Evolutionary conservation across 1,140 invertebrate species (phyloP), one percentile per base, ranked within the genome.

Genomic region (Drosophila azteca): DNA sequence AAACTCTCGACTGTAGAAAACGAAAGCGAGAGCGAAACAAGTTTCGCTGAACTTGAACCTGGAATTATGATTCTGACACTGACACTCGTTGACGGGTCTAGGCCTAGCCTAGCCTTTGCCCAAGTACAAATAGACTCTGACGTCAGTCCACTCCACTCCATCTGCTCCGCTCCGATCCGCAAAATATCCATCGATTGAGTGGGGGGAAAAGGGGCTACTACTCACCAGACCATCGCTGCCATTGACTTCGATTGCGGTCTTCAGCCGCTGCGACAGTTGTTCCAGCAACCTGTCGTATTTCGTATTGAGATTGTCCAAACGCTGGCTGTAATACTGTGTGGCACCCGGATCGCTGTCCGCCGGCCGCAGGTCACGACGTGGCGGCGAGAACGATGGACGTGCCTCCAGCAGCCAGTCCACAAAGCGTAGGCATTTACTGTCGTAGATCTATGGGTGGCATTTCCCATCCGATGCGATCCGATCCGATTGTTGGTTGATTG

Each of bases 301-400:
- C 61, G 94, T 94, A 92, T 98, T 98, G 72, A 98, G 93, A 44
- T 94, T 94, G 90, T 98, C 98, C 88, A 99, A 93, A 6, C 79
- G 79, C 78, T 99, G 95, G 68, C 95, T 94, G 20, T 95, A 96
- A 39, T 99, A 95, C 50, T 94, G 93, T 77, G 98, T 97, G 20
- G 97, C 96, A 6, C 91, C 91, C 53, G 91, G 91, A 78, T 92
- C 91, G 64, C 77, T 83, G 41, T 88, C 90, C 31, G 79, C 69
- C 53, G 83, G 81, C 55, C 90, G 90, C 24, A 91, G 72, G 75
- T 92, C 91, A n/a, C 89, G 79, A 35, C 91, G 89, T 54, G 91
- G 91, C 29, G 90, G 89, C 26, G 91, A 91, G 64, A 92, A 92
- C 55, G 91, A 92, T 29, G 91, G 91, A 58, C 91, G 79, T 24